phyloP scores from a whole-genome alignment of 2,888 invertebrate species.

The Watsonalla cultraria region DNA sequence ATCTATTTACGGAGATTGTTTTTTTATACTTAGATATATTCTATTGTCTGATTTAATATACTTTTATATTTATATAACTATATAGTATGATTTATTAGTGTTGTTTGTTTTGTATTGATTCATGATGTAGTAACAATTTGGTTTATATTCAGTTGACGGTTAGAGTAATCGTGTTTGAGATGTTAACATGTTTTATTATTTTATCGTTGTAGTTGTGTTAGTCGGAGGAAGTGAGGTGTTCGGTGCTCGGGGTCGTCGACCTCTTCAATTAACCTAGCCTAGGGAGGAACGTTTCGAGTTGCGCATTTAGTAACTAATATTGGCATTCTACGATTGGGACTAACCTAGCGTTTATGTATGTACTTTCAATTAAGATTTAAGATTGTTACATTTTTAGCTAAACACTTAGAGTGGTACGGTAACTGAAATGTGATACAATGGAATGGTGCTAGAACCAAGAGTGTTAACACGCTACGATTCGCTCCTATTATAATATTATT shows the following conservation, averaged over 20 bases:
- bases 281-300: slow-evolving; percentile 68
- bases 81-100: slow-evolving; percentile 77
- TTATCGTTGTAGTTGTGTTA: slow-evolving; percentile 66
- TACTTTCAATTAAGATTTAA: slow-evolving; percentile 77
- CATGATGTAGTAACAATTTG: slow-evolving; percentile 63
- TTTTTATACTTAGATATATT: slow-evolving; percentile 79
- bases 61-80: slow-evolving; percentile 75
- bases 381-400: slow-evolving; percentile 80
- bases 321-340: slow-evolving; percentile 80
- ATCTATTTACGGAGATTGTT: slow-evolving; percentile 80
- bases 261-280: slow-evolving; percentile 46
- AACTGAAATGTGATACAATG: slow-evolving; percentile 80
- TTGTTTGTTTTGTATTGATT: slow-evolving; percentile 78
- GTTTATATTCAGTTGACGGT: slow-evolving; percentile 58
- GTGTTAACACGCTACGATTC: slow-evolving; percentile 79
- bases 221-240: slow-evolving; percentile 39
- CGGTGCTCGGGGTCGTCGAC: slow-evolving; percentile 71
- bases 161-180: slow-evolving; percentile 43
- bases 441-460: slow-evolving; percentile 80
- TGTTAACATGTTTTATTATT: slow-evolving; percentile 61
- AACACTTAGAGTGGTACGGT: slow-evolving; percentile 80
- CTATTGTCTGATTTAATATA: slow-evolving; percentile 78
- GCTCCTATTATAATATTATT: slow-evolving; percentile 76
- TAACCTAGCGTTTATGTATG: slow-evolving; percentile 79
- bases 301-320: slow-evolving; percentile 77